Percentiles rank a stretch among this genome's conserved stretches.
Conservation (phyloP, 1,140 invertebrate genomes). For the Aphaenogaster floridana region DNA sequence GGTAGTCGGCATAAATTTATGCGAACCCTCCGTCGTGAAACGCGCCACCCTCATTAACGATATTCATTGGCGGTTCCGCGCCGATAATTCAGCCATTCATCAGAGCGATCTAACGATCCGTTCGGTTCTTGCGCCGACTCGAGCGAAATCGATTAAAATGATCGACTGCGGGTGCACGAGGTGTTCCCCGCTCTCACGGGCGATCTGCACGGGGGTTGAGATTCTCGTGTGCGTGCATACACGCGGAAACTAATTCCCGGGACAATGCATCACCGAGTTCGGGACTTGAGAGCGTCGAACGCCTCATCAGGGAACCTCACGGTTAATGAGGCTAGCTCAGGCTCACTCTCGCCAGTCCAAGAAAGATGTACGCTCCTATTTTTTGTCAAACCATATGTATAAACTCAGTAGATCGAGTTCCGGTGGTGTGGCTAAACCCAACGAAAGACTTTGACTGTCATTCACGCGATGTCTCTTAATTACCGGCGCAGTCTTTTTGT, state of each 20-base stretch:
- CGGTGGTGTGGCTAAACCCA: not conserved
- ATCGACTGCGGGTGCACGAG: slow-evolving; percentile 75
- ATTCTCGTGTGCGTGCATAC: slow-evolving; percentile 54
- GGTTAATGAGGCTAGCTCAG: slow-evolving; percentile 66
- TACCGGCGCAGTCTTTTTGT: not conserved
- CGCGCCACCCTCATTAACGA: slow-evolving; percentile 78
- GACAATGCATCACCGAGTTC: slow-evolving; percentile 76
- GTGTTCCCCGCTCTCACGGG: slow-evolving; percentile 33
- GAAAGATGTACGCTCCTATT: slow-evolving; percentile 31
- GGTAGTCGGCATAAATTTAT: slow-evolving; percentile 69
- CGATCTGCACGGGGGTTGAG: slow-evolving; percentile 62
- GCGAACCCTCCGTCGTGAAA: slow-evolving; percentile 52
- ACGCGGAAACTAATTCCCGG: slow-evolving; percentile 73
- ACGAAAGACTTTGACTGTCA: not conserved
- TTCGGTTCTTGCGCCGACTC: slow-evolving; percentile 75
- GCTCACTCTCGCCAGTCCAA: not conserved
- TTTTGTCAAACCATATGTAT: slow-evolving; percentile 35
- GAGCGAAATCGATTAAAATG: slow-evolving; percentile 80
- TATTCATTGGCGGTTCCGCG: slow-evolving; percentile 77
- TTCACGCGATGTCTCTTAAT: slow-evolving; percentile 11
- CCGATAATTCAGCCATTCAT: slow-evolving; percentile 81
- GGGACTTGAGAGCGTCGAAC: slow-evolving; percentile 61
- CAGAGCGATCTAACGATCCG: slow-evolving; percentile 77
- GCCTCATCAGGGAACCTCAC: slow-evolving; percentile 68
- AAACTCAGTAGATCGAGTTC: slow-evolving; percentile 4